Percentiles rank a stretch among this genome's conserved stretches.
Conservation (phyloP, 2,888 invertebrate genomes). For the Megamerina dolium region DNA sequence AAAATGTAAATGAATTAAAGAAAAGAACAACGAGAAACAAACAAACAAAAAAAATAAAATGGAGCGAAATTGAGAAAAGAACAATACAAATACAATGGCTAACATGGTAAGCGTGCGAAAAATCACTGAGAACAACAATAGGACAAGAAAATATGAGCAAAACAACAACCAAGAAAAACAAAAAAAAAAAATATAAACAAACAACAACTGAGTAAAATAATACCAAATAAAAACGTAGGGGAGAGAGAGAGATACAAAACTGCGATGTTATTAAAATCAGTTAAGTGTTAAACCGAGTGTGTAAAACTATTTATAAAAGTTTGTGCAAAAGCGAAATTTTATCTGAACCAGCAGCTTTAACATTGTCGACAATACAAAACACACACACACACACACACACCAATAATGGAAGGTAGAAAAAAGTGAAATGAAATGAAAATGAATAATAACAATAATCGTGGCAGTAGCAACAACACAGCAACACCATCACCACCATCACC, state of each 20-base stretch:
- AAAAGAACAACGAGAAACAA: neutral
- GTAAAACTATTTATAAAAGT: slow-evolving; percentile 7
- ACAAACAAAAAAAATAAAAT: neutral
- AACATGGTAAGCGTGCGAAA: slow-evolving; percentile 15
- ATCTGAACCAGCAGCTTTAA: neutral
- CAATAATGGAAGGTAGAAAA: no score
- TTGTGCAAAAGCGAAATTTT: slow-evolving; percentile 1
- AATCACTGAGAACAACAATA: neutral
- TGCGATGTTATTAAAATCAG: slow-evolving; percentile 1
- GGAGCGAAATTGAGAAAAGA: no score
- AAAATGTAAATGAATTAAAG: neutral
- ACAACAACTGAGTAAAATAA: no score
- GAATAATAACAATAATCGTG: no score
- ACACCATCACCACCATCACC: no score
- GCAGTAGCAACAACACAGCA: no score
- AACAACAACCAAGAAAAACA: neutral
- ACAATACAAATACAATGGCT: no score
- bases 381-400: no score
- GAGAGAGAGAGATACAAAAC: no score
- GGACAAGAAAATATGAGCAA: slow-evolving; percentile 1
- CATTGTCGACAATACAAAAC: no score
- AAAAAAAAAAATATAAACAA: neutral
- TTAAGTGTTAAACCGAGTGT: slow-evolving; percentile 8
- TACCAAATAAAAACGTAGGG: no score
- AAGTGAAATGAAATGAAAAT: no score